Conservation (phyloP, 2,888 invertebrate species). For the Drosophila kambysellisi region DNA sequence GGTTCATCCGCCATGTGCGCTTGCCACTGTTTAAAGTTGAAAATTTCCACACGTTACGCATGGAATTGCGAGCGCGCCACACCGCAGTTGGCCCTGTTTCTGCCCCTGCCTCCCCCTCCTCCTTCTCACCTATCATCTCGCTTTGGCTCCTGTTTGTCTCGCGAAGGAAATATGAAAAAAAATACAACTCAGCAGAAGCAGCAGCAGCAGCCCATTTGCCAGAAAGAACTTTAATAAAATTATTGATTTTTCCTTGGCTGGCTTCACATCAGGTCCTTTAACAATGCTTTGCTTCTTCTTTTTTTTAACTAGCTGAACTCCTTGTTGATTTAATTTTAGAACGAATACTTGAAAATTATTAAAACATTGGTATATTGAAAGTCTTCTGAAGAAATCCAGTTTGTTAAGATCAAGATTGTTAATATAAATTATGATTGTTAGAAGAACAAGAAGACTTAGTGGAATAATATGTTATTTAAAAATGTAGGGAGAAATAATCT, state of each 20-base stretch:
- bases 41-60: slow-evolving; percentile 57
- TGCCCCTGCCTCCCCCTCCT: background rate
- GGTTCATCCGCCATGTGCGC: slow-evolving; percentile 20
- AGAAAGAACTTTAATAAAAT: slow-evolving; percentile 71
- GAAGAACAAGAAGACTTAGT: background rate
- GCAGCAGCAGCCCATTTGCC: slow-evolving; percentile 29
- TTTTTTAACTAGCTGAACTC: background rate
- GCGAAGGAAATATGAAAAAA: slow-evolving; percentile 29
- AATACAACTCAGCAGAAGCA: slow-evolving; percentile 27
- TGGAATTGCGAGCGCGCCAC: slow-evolving; percentile 1
- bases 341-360: background rate
- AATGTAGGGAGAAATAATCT: background rate
- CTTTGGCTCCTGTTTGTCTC: slow-evolving; percentile 15
- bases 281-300: background rate
- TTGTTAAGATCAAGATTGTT: background rate
- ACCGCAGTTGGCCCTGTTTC: slow-evolving; percentile 8
- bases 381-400: background rate
- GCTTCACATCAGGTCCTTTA: slow-evolving; percentile 28
- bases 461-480: background rate
- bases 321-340: background rate
- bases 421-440: background rate
- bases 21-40: slow-evolving; percentile 34
- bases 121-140: background rate
- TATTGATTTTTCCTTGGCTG: slow-evolving; percentile 67
- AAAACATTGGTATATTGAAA: background rate